Evolutionary conservation across 2,888 invertebrate species (phyloP), one percentile per base, ranked within the genome.

Genomic region (Stegana nigrithorax): DNA sequence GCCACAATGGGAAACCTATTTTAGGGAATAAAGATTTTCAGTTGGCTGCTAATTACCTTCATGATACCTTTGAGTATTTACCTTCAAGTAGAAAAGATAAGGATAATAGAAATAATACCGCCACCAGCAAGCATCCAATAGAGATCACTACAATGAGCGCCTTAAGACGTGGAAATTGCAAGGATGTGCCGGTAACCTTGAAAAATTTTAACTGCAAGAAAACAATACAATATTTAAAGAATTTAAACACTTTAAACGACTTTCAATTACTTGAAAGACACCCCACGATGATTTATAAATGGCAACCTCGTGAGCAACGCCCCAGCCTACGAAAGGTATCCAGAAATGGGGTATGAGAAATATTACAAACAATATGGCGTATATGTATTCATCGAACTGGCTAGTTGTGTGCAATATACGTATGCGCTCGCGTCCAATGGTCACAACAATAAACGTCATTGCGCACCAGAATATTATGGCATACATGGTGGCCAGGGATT

Each of bases 211-310:
- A 87, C 89, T 89, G 69, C 0, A 59, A 36, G 32, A 7, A 19
- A 21, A 32, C 2, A 12, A 26, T 1, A 1, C 14, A n/a, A 27
- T 32, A 53, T 29, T 3, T 23, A 29, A 56, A 32, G 6, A 44
- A 42, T 12, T 12, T 25, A 6, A 23, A 23, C 10, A 21, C 42
- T 2, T 39, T 39, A 57, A 51, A 27, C 17, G 19, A 27, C 1
- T 26, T 44, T 53, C 27, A 14, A 36, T 86, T 76, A 90, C 88
- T 85, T 91, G 91, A 84, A 90, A 91, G 67, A 87, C 87, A 19
- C 89, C 90, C 91, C 91, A 91, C 67, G 88, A 89, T 50, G 90
- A 90, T 83, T 91, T 91, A 80, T 91, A 91, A 68, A 89, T 88
- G 62, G 90, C 90, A 4, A 91, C 91, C 81, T 91, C 89, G 45